Conservation (phyloP, 2,113 vertebrate genomes). For the Catharus fuscescens region DNA sequence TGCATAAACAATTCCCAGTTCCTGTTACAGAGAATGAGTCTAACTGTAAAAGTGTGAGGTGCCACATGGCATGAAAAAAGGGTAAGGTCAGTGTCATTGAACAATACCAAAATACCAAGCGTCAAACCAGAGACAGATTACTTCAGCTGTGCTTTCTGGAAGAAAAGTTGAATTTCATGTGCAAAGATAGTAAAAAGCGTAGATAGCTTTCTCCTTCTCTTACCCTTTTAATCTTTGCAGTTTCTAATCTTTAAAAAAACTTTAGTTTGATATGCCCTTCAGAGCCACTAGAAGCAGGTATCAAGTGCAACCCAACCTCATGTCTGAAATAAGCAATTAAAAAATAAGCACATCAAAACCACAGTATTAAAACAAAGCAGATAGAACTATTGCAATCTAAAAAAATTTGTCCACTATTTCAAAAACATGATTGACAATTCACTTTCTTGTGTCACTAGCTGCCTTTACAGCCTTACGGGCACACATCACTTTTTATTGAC, state of each 20-base stretch:
- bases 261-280: not conserved
- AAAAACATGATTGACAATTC: not conserved
- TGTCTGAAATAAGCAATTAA: not conserved
- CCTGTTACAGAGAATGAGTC: not conserved
- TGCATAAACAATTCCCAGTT: not conserved
- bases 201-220: not conserved
- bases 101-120: not conserved
- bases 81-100: rapidly evolving
- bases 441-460: not conserved
- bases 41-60: not conserved
- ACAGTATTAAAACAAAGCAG: not conserved
- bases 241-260: not conserved
- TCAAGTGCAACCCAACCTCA: not conserved
- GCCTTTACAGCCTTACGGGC: not conserved
- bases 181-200: not conserved
- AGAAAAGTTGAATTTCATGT: not conserved
- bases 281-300: not conserved
- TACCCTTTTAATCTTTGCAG: not conserved
- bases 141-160: not conserved
- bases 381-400: not conserved
- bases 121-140: not conserved
- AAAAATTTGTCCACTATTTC: not conserved
- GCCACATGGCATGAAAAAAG: not conserved
- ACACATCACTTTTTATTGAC: not conserved
- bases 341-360: not conserved